Evolutionary conservation across 2,113 vertebrate genomes (phyloP).

Genomic region (Callospermophilus lateralis): DNA sequence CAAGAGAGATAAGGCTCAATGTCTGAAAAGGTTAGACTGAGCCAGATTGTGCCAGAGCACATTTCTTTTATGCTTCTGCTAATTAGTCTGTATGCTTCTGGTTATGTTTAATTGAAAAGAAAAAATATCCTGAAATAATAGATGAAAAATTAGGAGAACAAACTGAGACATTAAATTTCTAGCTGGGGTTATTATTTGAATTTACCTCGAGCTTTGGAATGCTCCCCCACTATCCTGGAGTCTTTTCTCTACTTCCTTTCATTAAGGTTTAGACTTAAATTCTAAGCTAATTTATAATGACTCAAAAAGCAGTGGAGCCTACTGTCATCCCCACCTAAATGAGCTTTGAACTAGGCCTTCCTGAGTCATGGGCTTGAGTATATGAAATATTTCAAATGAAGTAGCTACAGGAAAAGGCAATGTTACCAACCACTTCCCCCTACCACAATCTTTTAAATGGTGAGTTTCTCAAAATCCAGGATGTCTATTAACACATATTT

Average conservation of each 20-base stretch:
- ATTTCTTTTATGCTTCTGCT: slow-evolving; percentile 48
- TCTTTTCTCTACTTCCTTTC: neutral
- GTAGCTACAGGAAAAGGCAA: neutral
- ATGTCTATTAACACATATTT: neutral
- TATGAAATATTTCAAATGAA: slow-evolving; percentile 32
- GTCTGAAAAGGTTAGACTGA: slow-evolving; percentile 56
- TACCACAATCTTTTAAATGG: slow-evolving; percentile 1
- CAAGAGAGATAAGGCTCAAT: slow-evolving; percentile 9
- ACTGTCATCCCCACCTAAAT: neutral
- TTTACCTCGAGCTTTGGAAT: slow-evolving; percentile 18
- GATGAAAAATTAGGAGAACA: slow-evolving; percentile 20
- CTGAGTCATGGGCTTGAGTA: neutral
- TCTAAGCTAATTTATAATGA: slow-evolving; percentile 17
- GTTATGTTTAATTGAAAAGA: slow-evolving; percentile 60
- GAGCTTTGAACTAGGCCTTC: neutral
- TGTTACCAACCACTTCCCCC: neutral
- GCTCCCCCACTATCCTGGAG: accelerated
- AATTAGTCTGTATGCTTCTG: slow-evolving; percentile 1
- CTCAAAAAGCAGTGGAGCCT: neutral
- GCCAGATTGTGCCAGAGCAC: neutral
- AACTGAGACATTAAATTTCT: neutral
- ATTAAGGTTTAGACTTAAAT: slow-evolving; percentile 13
- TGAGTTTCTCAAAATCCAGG: slow-evolving; percentile 21
- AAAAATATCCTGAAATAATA: slow-evolving; percentile 53
- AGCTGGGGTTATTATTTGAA: neutral